Evolutionary conservation across 1,140 invertebrate genomes (phyloP), one percentile per base, ranked within the genome.

Genomic region (Maconellicoccus hirsutus): DNA sequence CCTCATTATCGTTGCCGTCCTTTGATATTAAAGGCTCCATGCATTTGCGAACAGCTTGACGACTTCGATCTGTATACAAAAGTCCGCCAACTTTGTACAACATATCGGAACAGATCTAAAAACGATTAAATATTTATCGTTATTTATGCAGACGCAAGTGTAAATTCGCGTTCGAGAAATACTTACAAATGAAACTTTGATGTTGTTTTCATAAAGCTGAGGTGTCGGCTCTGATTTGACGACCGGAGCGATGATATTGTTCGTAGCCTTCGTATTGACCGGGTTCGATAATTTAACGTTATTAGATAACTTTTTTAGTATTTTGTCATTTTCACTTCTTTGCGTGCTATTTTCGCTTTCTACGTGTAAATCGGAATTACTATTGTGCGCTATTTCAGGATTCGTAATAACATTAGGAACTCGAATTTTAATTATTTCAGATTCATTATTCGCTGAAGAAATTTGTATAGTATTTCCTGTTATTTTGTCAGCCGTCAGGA

Each of bases 61-160:
- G 70, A 27, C 72, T 42, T 38, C 72, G 16, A 59, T 72, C 70
- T 14, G 59, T 63, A 26, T 70, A 72, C 10, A 72, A 12, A 23
- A 72, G 42, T 16, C 72, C 72, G n/a, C 72, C 72, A 27, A 72
- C 61, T 27, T 70, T 72, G 27, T 72, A 70, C 10, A 26, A 39
- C 27, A 70, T 61, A 59, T 70, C 70, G 23, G 70, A 70, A 52
- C 70, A 70, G 42, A 70, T 38, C 70, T 70, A 33, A 23, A 22
- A 10, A 66, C 10, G 25, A 66, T 52, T 3, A 52, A 3, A 19
- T 8, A 52, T 8, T 8, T 16, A 16, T 52, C 42, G n/a, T 16
- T 4, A 52, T 16, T 52, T 8, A 4, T 8, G 42, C 3, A 33
- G 29, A 33, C 12, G 29, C 3, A 3, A 33, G 12, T 12, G 29